Evolutionary conservation across 2,113 vertebrate species (phyloP).

Genomic region (Empidonax traillii): DNA sequence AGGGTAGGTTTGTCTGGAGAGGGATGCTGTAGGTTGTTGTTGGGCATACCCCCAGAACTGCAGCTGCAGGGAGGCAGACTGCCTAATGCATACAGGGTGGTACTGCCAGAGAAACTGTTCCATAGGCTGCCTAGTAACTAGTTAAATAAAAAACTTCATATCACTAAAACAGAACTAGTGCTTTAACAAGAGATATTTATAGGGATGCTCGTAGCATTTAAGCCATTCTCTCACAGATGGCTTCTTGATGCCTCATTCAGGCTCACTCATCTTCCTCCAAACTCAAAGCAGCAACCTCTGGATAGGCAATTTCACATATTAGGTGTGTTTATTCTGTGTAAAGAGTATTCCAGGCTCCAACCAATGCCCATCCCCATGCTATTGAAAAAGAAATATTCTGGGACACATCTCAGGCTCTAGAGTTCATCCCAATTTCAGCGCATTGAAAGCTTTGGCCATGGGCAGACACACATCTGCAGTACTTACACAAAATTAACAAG

Average conservation of each 20-base stretch:
- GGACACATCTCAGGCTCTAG: neutral
- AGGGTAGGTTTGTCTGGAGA: neutral
- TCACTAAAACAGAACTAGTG: neutral
- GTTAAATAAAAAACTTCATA: neutral
- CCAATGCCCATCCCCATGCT: neutral
- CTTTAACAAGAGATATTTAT: neutral
- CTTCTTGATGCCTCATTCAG: neutral
- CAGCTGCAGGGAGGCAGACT: neutral
- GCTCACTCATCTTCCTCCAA: neutral
- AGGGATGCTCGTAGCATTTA: neutral
- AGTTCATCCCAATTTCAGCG: neutral
- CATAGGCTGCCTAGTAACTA: constrained; percentile 26
- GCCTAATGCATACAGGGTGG: neutral
- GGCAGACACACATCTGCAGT: neutral
- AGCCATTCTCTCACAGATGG: neutral
- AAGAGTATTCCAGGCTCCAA: neutral
- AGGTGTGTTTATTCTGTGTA: neutral
- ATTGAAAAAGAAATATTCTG: neutral
- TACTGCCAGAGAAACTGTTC: neutral
- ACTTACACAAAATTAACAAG: neutral
- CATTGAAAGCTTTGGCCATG: neutral
- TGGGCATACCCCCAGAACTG: neutral
- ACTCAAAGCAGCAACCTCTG: neutral
- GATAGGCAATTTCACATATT: neutral
- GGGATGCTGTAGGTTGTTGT: neutral